These are phyloP conservation scores for Xenopus tropicalis DNA, from an alignment of 2,113 vertebrate genomes.

Conservation along the genomic window DNA sequence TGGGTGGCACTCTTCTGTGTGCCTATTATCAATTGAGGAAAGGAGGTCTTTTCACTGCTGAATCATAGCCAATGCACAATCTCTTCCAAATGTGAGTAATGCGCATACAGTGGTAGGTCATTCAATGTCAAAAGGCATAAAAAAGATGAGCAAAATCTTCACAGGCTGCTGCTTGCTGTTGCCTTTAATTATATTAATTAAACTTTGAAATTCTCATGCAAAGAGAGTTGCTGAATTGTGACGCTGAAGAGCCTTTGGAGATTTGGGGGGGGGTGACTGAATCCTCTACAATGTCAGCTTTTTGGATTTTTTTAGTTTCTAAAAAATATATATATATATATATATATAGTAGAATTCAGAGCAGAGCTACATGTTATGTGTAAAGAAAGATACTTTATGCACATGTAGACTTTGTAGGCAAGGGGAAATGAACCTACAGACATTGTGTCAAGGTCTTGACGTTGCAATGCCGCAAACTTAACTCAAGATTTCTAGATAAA, in stretches of 20 bases:
- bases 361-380: conserved; percentile 65
- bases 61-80: conserved; percentile 52
- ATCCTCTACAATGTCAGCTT: conserved; percentile 66
- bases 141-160: conserved; percentile 89
- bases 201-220: conserved; percentile 84
- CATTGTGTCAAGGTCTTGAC: conserved; percentile 70
- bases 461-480: conserved; percentile 70
- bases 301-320: conserved; percentile 53
- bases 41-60: conserved; percentile 62
- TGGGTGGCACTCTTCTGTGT: conserved; percentile 49
- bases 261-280: conserved; percentile 45
- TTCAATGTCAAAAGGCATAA: conserved; percentile 91
- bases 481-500: conserved; percentile 65
- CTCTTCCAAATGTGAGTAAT: conserved; percentile 61
- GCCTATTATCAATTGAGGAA: conserved; percentile 75
- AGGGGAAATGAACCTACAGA: conserved; percentile 58
- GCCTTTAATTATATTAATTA: conserved; percentile 98
- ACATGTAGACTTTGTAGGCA: conserved; percentile 64
- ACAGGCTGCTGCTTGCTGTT: conserved; percentile 95
- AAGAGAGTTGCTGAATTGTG: conserved; percentile 76
- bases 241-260: conserved; percentile 73
- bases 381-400: conserved; percentile 68
- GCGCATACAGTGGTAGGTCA: conserved; percentile 79
- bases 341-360: conserved; percentile 48
- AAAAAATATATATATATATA: conserved; percentile 53